phyloP scores from a whole-genome alignment of 2,888 invertebrate species.

The Thelaira solivaga region DNA sequence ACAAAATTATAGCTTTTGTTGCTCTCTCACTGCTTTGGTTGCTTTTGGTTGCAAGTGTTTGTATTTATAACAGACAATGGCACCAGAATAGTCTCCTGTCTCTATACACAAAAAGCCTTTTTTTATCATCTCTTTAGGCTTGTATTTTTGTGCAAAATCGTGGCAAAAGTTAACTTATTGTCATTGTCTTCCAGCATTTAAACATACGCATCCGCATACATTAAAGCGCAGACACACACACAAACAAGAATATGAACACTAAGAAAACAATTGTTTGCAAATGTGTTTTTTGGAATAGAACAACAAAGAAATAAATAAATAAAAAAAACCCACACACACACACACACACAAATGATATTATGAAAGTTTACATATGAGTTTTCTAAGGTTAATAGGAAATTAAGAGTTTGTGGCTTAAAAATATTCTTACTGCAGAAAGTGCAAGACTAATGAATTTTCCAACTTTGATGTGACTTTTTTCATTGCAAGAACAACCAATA shows the following conservation, averaged over 20 bases:
- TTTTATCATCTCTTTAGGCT: constrained; percentile 28
- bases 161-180: constrained; percentile 60
- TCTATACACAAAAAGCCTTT: background rate
- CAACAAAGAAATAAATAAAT: background rate
- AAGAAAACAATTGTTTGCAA: constrained; percentile 41
- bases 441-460: too few relatives aligned
- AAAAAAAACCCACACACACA: too few relatives aligned
- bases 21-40: background rate
- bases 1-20: constrained; percentile 6
- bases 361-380: too few relatives aligned
- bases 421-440: too few relatives aligned
- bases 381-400: too few relatives aligned
- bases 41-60: background rate
- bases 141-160: constrained; percentile 37
- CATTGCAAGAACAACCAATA: too few relatives aligned
- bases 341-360: too few relatives aligned
- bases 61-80: background rate
- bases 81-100: background rate
- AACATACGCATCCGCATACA: constrained; percentile 4
- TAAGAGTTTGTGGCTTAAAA: too few relatives aligned
- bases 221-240: background rate
- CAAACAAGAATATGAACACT: background rate
- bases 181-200: constrained; percentile 43
- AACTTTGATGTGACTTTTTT: too few relatives aligned
- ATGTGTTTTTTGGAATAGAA: constrained; percentile 31